Conservation (phyloP, 2,888 invertebrate genomes). For the Acanthococcus lagerstroemiae region DNA sequence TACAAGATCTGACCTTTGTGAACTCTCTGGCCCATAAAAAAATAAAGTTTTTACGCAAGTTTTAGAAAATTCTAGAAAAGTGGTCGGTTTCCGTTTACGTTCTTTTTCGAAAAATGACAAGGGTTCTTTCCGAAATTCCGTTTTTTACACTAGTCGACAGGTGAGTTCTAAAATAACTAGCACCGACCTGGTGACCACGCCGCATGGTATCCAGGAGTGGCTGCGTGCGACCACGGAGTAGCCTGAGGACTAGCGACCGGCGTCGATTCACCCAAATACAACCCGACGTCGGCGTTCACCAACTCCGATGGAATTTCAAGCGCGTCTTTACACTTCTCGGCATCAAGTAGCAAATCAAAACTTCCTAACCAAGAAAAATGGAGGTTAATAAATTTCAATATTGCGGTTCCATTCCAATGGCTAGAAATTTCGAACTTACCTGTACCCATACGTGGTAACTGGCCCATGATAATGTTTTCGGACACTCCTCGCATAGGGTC, state of each 20-base stretch:
- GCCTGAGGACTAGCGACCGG: constrained; percentile 84
- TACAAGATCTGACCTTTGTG: too few species aligned
- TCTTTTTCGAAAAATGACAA: too few species aligned
- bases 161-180: too few species aligned
- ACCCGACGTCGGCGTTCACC: constrained; percentile 58
- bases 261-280: constrained; percentile 70
- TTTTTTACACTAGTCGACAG: too few species aligned
- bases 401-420: not conserved
- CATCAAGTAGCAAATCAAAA: constrained; percentile 92
- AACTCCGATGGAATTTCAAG: constrained; percentile 76
- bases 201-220: constrained; percentile 72
- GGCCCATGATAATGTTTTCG: constrained; percentile 98
- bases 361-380: constrained; percentile 56
- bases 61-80: too few species aligned
- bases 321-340: constrained; percentile 96
- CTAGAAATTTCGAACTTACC: constrained; percentile 44
- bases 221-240: constrained; percentile 83
- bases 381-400: not conserved
- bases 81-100: too few species aligned
- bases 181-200: constrained; percentile 61
- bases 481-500: constrained; percentile 98
- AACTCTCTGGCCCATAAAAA: too few species aligned
- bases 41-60: too few species aligned
- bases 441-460: constrained; percentile 93
- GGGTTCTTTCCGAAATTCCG: too few species aligned